These are phyloP conservation scores for Vanessa atalanta DNA, from an alignment of 1,140 invertebrate genomes.

Conservation along the genomic window DNA sequence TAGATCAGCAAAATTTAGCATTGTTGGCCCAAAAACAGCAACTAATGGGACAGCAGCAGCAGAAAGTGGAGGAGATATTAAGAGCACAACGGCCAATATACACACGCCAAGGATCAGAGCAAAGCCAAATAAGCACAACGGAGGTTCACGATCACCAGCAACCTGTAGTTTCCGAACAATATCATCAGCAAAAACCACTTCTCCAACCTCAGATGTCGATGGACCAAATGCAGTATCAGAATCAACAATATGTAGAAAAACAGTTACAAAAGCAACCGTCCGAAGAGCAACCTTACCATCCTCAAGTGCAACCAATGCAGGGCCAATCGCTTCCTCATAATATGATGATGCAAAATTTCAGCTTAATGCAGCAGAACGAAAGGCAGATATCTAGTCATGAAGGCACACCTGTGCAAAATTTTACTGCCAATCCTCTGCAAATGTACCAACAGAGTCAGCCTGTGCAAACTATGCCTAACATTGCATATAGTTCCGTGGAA, in stretches of 20 bases:
- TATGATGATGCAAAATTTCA: constrained; percentile 61
- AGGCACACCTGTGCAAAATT: constrained; percentile 78
- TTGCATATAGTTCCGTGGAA: constrained; percentile 44
- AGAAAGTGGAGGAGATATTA: constrained; percentile 70
- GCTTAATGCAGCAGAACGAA: constrained; percentile 64
- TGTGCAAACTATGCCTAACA: constrained; percentile 54
- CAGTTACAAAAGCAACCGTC: constrained; percentile 63
- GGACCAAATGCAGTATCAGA: constrained; percentile 69
- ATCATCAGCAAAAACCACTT: constrained; percentile 67
- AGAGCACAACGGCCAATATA: constrained; percentile 72
- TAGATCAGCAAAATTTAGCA: constrained; percentile 73
- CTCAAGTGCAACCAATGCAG: constrained; percentile 57
- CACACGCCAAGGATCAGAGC: constrained; percentile 68
- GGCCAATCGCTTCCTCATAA: constrained; percentile 72
- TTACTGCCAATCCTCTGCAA: constrained; percentile 69
- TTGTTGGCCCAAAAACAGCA: constrained; percentile 78
- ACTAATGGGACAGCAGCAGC: constrained; percentile 80
- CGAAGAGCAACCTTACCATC: constrained; percentile 64
- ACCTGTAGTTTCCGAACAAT: constrained; percentile 64
- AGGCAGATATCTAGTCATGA: constrained; percentile 80
- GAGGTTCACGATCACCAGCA: constrained; percentile 67
- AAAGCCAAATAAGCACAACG: constrained; percentile 67
- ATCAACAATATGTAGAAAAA: constrained; percentile 57
- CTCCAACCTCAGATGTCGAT: constrained; percentile 68
- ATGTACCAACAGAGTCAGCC: constrained; percentile 69